Base-by-base conservation (phyloP, 2,888 invertebrate genomes). In the Zygogramma bicolorata region DNA sequence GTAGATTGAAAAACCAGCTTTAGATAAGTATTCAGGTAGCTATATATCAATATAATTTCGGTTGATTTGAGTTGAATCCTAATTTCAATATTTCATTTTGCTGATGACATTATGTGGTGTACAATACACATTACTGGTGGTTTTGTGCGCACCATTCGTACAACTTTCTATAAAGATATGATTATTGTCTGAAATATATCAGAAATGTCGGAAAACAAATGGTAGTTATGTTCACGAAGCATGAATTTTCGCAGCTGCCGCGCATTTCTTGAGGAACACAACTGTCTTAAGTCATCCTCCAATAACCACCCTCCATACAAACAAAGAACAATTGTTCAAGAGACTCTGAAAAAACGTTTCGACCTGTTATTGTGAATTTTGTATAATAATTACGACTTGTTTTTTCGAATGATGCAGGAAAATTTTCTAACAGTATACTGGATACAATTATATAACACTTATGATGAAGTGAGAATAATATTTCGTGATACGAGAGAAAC, bases 211-310 rank as follows among this genome's bases (percentile, higher is more conserved):
- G 57, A 61, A 62, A 31, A 66, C 29, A 72, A 69, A 73, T 46
- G 70, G 70, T 72, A 63, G 77, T 75, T 77, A 74, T 79, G 79
- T 61, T 76, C 77, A 80, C 61, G 62, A 75, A 80, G 77, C 82
- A 80, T 82, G 76, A 82, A 82, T 79, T 76, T 79, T 78, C 79
- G 82, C 84, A 84, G 84, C 83, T 84, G 84, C 81, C 78, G 76
- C 76, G 74, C 62, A 73, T 70, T 71, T 77, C 75, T 72, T 77
- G 74, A 80, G 84, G 83, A 82, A 82, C 80, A 79, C 84, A 82
- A 85, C 83, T 83, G 85, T 83, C 85, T 84, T 81, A 77, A 76
- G 85, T 85, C 83, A 85, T 84, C 85, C 85, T 85, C 82, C 79
- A 84, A 71, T 85, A 84, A 82, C 81, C 85, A 85, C 85, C 85